Percentiles rank a stretch among this genome's conserved stretches.
These are phyloP conservation scores for Pycnomerus fuliginosus DNA, from an alignment of 2,888 invertebrate species.

Conservation along the genomic window DNA sequence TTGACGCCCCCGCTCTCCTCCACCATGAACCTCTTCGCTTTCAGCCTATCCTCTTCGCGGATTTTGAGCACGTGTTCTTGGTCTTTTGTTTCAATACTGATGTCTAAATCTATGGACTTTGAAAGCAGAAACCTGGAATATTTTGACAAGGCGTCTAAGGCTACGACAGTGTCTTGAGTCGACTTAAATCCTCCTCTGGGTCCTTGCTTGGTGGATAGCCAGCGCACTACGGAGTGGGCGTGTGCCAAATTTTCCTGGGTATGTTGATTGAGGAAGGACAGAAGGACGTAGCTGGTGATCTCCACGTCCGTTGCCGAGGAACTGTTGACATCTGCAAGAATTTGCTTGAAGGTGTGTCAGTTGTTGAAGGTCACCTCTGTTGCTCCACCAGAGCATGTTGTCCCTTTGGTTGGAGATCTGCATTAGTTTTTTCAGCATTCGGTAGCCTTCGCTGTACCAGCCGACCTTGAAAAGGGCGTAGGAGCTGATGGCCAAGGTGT, in stretches of 20 bases:
- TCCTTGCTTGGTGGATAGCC: conserved; percentile 70
- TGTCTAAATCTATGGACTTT: conserved; percentile 51
- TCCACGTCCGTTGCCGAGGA: conserved; percentile 62
- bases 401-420: conserved; percentile 50
- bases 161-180: conserved; percentile 65
- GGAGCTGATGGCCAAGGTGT: conserved; percentile 56
- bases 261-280: conserved; percentile 58
- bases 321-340: conserved; percentile 6
- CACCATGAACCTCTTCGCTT: conserved; percentile 52
- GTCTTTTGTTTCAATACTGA: conserved; percentile 52
- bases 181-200: conserved; percentile 72
- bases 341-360: too few relatives aligned
- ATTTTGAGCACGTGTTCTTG: conserved; percentile 52
- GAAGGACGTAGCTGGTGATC: conserved; percentile 66
- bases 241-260: conserved; percentile 56
- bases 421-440: conserved; percentile 51
- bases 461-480: conserved; percentile 56
- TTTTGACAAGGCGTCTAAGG: conserved; percentile 60
- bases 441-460: conserved; percentile 51
- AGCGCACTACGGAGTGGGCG: conserved; percentile 65
- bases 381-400: conserved; percentile 58
- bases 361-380: conserved; percentile 49
- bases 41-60: conserved; percentile 54
- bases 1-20: conserved; percentile 53
- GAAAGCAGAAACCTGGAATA: conserved; percentile 55